Conservation (phyloP, 2,113 vertebrate genomes). For the Nycticryphes semicollaris region DNA sequence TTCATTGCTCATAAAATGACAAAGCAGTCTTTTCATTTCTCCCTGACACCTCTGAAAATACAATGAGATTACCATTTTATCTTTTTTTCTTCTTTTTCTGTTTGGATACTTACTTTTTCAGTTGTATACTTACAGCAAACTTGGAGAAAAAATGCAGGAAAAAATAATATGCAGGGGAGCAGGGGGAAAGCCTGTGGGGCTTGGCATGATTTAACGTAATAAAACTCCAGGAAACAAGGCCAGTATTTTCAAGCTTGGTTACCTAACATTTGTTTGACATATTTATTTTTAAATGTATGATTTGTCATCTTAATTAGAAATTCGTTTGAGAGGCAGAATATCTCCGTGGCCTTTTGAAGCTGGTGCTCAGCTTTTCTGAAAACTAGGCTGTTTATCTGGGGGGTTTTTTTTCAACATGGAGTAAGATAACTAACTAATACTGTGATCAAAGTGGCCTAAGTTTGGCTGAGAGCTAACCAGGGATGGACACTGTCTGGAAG, state of each 20-base stretch:
- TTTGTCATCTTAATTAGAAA: neutral
- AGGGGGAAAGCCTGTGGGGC: neutral
- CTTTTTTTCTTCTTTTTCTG: neutral
- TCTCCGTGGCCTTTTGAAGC: neutral
- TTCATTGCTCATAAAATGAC: neutral
- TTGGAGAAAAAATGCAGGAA: neutral
- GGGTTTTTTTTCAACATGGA: neutral
- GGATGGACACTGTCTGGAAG: neutral
- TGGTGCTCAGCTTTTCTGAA: neutral
- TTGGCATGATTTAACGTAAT: neutral
- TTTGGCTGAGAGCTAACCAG: neutral
- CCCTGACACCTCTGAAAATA: slow-evolving; percentile 22
- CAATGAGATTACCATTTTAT: slow-evolving; percentile 19
- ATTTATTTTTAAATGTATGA: neutral
- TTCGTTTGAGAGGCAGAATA: neutral
- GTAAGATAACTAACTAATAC: neutral
- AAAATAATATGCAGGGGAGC: no score
- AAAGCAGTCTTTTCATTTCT: slow-evolving; percentile 18
- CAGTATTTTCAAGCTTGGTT: neutral
- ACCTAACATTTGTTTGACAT: neutral
- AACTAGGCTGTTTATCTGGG: neutral
- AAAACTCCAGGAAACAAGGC: neutral
- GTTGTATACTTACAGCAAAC: neutral
- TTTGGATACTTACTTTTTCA: neutral
- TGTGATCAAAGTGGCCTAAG: neutral